These are phyloP conservation scores for Vireo griseus DNA, from an alignment of 2,797 vertebrate genomes.

Conservation along the genomic window DNA sequence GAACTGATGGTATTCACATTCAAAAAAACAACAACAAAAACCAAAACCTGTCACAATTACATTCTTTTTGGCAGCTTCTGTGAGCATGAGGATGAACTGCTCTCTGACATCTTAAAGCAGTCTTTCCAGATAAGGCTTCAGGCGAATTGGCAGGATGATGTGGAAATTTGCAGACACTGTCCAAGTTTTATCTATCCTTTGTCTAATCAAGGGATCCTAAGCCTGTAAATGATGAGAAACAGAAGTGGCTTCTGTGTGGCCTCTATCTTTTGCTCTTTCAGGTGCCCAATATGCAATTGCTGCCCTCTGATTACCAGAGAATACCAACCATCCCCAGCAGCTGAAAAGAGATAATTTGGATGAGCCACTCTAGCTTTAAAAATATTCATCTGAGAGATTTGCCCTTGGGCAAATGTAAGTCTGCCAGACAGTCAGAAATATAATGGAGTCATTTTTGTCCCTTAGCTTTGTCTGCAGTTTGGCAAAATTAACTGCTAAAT, in stretches of 20 bases:
- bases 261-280: neutral
- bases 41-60: constrained; percentile 56
- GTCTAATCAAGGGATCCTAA: constrained; percentile 12
- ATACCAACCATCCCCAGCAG: neutral
- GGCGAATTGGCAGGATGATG: neutral
- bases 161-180: constrained; percentile 3
- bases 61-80: constrained; percentile 39
- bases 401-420: neutral
- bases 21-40: constrained; percentile 57
- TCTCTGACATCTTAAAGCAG: constrained; percentile 47
- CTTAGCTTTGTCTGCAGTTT: neutral
- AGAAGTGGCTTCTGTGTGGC: neutral
- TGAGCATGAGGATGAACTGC: constrained; percentile 32
- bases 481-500: constrained; percentile 29
- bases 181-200: constrained; percentile 48
- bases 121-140: constrained; percentile 49
- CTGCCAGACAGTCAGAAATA: constrained; percentile 2
- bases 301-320: neutral
- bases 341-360: neutral
- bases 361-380: neutral
- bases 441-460: neutral
- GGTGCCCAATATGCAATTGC: neutral
- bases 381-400: neutral
- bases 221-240: constrained; percentile 1
- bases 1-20: constrained; percentile 57